Evolutionary conservation across 2,888 invertebrate species (phyloP).

Genomic region (Minunthozetes semirufus): DNA sequence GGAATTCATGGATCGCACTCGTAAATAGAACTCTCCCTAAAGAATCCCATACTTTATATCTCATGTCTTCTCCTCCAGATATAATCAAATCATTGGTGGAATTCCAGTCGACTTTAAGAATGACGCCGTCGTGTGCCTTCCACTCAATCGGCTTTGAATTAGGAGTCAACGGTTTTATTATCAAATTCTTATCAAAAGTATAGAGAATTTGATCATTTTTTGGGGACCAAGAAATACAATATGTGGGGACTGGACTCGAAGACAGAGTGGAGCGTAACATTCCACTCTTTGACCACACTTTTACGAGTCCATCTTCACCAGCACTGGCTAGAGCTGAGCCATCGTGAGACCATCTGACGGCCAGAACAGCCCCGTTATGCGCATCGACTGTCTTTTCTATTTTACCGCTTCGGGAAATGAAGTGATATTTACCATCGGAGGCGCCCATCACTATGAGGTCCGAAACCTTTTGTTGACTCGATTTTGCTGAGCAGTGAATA

Average conservation of each 20-base stretch:
- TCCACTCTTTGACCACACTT: conserved; percentile 94
- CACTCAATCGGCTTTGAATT: conserved; percentile 63
- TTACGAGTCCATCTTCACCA: conserved; percentile 92
- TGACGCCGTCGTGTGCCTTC: conserved; percentile 91
- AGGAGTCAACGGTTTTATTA: conserved; percentile 57
- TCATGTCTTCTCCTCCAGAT: conserved; percentile 67
- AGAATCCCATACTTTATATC: conserved; percentile 83
- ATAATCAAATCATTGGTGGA: conserved; percentile 55
- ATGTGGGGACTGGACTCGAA: conserved; percentile 58
- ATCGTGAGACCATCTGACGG: conserved; percentile 88
- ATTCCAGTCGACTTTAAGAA: conserved; percentile 63
- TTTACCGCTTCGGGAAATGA: conserved; percentile 61
- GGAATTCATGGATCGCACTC: conserved; percentile 77
- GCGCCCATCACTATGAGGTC: conserved; percentile 79
- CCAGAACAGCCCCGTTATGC: conserved; percentile 74
- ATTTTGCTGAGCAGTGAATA: conserved; percentile 76
- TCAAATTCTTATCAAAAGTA: conserved; percentile 54
- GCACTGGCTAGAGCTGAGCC: conserved; percentile 88
- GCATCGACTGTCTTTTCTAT: conserved; percentile 88
- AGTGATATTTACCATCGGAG: conserved; percentile 65
- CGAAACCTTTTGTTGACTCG: conserved; percentile 50
- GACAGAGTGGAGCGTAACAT: conserved; percentile 65
- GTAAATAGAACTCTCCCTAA: conserved; percentile 80
- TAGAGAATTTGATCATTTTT: conserved; percentile 56
- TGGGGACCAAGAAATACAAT: conserved; percentile 69